Base-by-base conservation (phyloP, 2,797 vertebrate genomes). In the Thalassophryne amazonica region DNA sequence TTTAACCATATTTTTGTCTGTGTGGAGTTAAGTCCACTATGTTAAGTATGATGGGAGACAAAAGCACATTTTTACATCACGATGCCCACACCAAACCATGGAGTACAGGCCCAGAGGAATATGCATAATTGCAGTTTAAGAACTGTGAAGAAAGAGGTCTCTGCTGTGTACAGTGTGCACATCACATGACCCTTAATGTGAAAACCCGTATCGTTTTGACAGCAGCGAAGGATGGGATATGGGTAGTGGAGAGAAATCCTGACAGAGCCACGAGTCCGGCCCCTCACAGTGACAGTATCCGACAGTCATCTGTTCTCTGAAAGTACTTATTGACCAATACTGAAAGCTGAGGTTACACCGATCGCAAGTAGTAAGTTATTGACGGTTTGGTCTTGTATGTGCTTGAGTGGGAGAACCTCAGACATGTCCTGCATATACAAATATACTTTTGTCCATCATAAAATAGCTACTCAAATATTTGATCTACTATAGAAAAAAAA, bases 121-220 rank as follows among this genome's bases (percentile, higher is more conserved):
- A 82, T 78, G 76, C 77, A 80, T 80, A 75, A 63, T 67, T 59
- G 65, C 57, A 55, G 54, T 43, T 76, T 73, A 73, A 81, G 73
- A 76, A 60, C 69, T 72, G 68, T 53, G 53, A 66, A 73, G 68
- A 69, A 60, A 76, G 73, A 78, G 70, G 70, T 78, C 79, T 69
- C 56, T 76, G 58, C 37, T 83, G 55, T 72, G 56, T 78, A 20
- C 79, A 41, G 23, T 39, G 43, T 66, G 33, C 48, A 36, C 78
- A 68, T 78, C 27, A 49, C 61, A 71, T 75, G 81, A 83, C 73
- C 73, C 85, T 80, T 73, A 71, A 75, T 63, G 59, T 79, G 67
- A 60, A 71, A 71, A 91, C 90, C 90, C 88, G 89, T 90, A 89
- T 88, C 66, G 60, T 81, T 85, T 84, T 38, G 57, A 86, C 86